phyloP scores from a whole-genome alignment of 2,113 vertebrate genomes.

The Polyodon spathula region DNA sequence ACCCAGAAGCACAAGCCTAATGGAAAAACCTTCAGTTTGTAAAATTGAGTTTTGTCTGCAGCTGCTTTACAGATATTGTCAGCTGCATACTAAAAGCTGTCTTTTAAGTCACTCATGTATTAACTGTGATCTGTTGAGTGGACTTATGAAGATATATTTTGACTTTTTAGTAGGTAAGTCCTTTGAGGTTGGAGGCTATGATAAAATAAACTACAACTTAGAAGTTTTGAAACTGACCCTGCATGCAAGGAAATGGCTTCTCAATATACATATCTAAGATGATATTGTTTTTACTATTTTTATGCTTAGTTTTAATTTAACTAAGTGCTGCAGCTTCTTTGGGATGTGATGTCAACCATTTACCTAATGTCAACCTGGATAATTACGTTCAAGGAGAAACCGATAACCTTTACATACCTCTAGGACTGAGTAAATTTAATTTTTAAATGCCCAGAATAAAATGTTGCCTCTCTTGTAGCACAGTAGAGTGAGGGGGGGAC shows the following conservation, averaged over 20 bases:
- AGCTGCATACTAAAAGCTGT: slow-evolving; percentile 6
- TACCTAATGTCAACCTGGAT: no score
- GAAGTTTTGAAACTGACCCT: no score
- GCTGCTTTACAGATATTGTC: slow-evolving; percentile 4
- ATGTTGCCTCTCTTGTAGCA: slow-evolving; percentile 1
- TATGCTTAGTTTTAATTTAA: background rate
- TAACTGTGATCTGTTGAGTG: slow-evolving; percentile 8
- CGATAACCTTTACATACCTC: no score
- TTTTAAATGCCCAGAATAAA: background rate
- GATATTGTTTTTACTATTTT: no score
- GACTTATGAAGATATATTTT: background rate
- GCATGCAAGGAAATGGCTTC: no score
- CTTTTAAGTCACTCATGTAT: slow-evolving; percentile 7
- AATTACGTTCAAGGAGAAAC: no score
- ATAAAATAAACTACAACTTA: no score
- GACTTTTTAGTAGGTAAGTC: background rate
- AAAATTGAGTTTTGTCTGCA: background rate
- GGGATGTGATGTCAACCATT: no score
- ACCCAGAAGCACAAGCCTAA: background rate
- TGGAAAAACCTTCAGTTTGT: background rate
- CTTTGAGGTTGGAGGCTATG: background rate
- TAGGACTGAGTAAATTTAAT: background rate
- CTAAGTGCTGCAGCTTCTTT: background rate
- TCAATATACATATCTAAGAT: no score
- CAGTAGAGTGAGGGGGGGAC: background rate